phyloP scores from a whole-genome alignment of 1,140 invertebrate species.

The Aphis gossypii region DNA sequence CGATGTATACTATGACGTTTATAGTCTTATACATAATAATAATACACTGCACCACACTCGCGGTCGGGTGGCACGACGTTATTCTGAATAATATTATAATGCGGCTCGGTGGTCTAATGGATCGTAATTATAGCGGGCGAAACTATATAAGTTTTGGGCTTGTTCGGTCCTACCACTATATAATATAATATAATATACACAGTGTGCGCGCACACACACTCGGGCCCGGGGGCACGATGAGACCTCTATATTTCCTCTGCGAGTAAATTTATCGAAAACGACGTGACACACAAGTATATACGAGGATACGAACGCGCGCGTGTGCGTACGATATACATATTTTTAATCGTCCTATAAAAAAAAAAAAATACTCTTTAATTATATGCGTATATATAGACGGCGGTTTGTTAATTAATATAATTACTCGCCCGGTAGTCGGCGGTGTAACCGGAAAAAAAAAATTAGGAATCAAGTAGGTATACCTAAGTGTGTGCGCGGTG shows the following conservation, averaged over 20 bases:
- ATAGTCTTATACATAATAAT: background rate
- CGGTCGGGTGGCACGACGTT: background rate
- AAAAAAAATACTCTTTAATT: background rate
- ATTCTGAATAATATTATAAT: slow-evolving; percentile 47
- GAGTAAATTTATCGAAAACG: background rate
- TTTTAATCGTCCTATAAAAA: slow-evolving; percentile 17
- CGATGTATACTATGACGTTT: background rate
- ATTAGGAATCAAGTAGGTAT: background rate
- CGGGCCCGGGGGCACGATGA: slow-evolving; percentile 18
- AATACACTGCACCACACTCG: background rate
- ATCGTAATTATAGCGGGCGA: slow-evolving; percentile 50
- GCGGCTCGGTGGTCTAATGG: slow-evolving; percentile 22
- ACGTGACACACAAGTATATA: background rate
- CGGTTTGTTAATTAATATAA: slow-evolving; percentile 25
- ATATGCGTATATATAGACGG: background rate
- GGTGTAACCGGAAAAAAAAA: background rate
- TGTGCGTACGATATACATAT: background rate
- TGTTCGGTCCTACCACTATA: background rate
- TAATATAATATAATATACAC: background rate
- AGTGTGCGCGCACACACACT: background rate
- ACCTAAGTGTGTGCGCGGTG: background rate
- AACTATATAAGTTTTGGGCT: slow-evolving; percentile 35
- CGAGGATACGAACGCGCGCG: no score
- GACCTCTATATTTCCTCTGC: background rate
- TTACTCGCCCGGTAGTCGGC: slow-evolving; percentile 23